Evolutionary conservation across 2,797 vertebrate species (phyloP).

Genomic region (Eidolon dupreanum): DNA sequence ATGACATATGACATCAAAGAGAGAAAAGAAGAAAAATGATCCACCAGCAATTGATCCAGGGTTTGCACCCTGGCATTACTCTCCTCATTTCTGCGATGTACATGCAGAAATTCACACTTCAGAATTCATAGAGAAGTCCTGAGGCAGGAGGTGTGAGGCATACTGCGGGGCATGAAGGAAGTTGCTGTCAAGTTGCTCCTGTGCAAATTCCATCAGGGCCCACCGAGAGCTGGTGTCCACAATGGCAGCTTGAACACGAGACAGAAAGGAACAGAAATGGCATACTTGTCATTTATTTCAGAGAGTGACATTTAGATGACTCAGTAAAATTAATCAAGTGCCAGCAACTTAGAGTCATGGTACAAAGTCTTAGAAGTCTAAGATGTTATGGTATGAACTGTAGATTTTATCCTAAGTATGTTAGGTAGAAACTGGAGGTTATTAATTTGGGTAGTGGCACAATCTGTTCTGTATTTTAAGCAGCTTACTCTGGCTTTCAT

Average conservation of each 20-base stretch:
- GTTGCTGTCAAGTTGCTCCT: not conserved
- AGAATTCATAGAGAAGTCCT: not conserved
- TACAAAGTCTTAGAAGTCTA: not conserved
- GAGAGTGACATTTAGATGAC: not conserved
- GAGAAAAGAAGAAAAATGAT: not conserved
- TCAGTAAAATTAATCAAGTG: not conserved
- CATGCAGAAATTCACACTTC: not conserved
- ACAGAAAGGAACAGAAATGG: not conserved
- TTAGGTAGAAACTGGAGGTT: not conserved
- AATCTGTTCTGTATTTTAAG: not conserved
- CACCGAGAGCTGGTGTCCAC: not conserved
- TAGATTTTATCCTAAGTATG: not conserved
- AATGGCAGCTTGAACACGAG: not conserved
- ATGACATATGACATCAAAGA: not conserved
- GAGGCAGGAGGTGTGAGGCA: not conserved
- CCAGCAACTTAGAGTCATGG: not conserved
- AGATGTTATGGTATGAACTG: not conserved
- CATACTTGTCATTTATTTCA: not conserved
- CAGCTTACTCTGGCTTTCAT: not conserved
- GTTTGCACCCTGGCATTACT: not conserved
- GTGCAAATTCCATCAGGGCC: not conserved
- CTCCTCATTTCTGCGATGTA: not conserved
- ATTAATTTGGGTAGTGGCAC: not conserved
- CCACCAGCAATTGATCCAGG: not conserved
- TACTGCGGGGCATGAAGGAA: not conserved